Conservation (phyloP, 2,888 invertebrate species). For the Mesorhabditis belari region DNA sequence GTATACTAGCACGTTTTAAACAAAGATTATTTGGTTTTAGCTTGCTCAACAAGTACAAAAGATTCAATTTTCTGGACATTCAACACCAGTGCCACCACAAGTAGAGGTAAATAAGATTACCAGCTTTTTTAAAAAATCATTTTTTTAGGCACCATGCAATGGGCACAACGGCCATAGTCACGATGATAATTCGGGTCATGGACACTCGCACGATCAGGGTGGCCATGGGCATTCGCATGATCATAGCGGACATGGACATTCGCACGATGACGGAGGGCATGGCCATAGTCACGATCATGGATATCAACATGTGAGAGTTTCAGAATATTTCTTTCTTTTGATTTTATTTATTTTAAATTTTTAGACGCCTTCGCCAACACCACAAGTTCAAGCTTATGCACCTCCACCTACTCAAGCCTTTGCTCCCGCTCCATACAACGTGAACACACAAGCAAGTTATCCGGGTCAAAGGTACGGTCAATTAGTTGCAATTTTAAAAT, state of each 20-base stretch:
- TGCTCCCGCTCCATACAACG: too few relatives aligned
- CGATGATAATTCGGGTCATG: slow-evolving; percentile 1
- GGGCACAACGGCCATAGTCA: background rate
- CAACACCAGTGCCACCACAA: background rate
- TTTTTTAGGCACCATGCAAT: background rate
- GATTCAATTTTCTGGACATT: background rate
- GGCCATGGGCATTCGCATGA: slow-evolving; percentile 1
- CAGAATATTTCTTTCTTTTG: background rate
- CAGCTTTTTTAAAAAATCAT: too few relatives aligned
- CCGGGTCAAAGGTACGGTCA: background rate
- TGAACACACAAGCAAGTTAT: slow-evolving; percentile 3
- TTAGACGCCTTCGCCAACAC: background rate
- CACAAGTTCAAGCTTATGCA: background rate
- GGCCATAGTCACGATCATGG: slow-evolving; percentile 10
- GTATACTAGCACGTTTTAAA: too few relatives aligned
- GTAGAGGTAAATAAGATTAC: too few relatives aligned
- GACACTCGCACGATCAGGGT: slow-evolving; percentile 8
- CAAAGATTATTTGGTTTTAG: background rate
- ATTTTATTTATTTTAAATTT: background rate
- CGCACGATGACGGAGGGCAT: slow-evolving; percentile 6
- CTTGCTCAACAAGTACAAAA: background rate
- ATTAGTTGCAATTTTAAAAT: background rate
- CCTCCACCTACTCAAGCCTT: slow-evolving; percentile 2
- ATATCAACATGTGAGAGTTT: background rate
- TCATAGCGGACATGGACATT: slow-evolving; percentile 9